These are phyloP conservation scores for Sesamia nonagrioides DNA, from an alignment of 1,140 invertebrate species.

Conservation along the genomic window DNA sequence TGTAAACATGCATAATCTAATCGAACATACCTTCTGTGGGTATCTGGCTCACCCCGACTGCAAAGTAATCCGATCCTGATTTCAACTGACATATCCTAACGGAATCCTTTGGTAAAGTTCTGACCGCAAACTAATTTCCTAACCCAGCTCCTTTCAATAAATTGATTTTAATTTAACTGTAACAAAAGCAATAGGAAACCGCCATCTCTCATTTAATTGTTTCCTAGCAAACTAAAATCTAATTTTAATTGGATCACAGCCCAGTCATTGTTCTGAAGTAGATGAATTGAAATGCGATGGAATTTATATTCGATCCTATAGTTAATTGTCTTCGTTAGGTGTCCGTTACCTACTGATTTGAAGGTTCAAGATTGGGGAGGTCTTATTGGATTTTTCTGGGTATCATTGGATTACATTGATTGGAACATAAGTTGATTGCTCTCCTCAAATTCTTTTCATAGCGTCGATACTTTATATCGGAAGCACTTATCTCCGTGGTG, in stretches of 20 bases:
- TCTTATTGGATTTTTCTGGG: constrained; percentile 28
- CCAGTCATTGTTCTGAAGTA: constrained; percentile 47
- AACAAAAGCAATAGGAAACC: constrained; percentile 49
- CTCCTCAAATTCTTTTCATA: constrained; percentile 13
- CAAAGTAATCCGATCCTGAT: neutral
- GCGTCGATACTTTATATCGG: constrained; percentile 8
- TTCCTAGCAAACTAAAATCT: constrained; percentile 56
- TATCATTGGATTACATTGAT: constrained; percentile 33
- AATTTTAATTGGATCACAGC: constrained; percentile 53
- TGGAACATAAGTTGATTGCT: constrained; percentile 34
- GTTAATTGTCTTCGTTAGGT: constrained; percentile 43
- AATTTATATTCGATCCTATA: constrained; percentile 46
- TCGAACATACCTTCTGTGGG: neutral
- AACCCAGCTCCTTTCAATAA: constrained; percentile 35
- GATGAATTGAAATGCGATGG: constrained; percentile 49
- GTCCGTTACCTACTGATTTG: constrained; percentile 45
- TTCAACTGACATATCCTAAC: constrained; percentile 14
- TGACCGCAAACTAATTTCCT: constrained; percentile 16
- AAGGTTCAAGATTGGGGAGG: constrained; percentile 2
- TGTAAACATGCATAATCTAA: neutral
- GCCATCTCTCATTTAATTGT: constrained; percentile 53
- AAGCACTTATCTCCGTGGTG: neutral
- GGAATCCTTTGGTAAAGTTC: constrained; percentile 27
- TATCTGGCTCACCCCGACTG: neutral
- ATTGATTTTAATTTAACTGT: constrained; percentile 43